Percentiles rank a stretch among this genome's conserved stretches.
Evolutionary conservation across 2,888 invertebrate species (phyloP).

Genomic region (Tetragnatha montana): DNA sequence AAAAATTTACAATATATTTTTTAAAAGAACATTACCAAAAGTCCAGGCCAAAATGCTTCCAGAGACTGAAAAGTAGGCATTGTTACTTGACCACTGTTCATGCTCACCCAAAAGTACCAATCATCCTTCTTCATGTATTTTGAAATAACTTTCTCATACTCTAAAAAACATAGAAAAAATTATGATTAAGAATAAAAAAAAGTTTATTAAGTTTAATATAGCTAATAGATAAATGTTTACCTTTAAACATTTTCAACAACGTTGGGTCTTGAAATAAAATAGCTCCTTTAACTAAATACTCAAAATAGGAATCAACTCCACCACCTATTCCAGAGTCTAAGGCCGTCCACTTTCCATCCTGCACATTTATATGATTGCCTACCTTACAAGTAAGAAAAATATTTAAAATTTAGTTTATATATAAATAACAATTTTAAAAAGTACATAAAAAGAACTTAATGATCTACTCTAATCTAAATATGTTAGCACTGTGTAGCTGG

Average conservation of each 20-base stretch:
- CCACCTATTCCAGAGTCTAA: slow-evolving; percentile 98
- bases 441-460: not conserved
- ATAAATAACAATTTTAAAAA: not conserved
- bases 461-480: not conserved
- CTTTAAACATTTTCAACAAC: slow-evolving; percentile 92
- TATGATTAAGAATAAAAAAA: not conserved
- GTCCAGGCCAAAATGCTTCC: slow-evolving; percentile 99
- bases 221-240: slow-evolving; percentile 66
- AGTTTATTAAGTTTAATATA: not conserved
- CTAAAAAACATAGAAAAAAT: slow-evolving; percentile 72
- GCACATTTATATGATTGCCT: slow-evolving; percentile 90
- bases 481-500: not conserved
- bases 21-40: slow-evolving; percentile 79
- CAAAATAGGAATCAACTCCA: slow-evolving; percentile 97
- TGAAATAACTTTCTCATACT: slow-evolving; percentile 77
- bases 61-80: slow-evolving; percentile 98
- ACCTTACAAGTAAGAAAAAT: slow-evolving; percentile 79
- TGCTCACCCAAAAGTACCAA: slow-evolving; percentile 99
- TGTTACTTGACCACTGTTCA: slow-evolving; percentile 96
- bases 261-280: slow-evolving; percentile 92
- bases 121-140: slow-evolving; percentile 88
- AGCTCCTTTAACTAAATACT: slow-evolving; percentile 97
- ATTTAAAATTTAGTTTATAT: not conserved
- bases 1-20: not conserved
- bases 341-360: slow-evolving; percentile 97